phyloP scores from a whole-genome alignment of 2,888 invertebrate species.

The Actias luna region DNA sequence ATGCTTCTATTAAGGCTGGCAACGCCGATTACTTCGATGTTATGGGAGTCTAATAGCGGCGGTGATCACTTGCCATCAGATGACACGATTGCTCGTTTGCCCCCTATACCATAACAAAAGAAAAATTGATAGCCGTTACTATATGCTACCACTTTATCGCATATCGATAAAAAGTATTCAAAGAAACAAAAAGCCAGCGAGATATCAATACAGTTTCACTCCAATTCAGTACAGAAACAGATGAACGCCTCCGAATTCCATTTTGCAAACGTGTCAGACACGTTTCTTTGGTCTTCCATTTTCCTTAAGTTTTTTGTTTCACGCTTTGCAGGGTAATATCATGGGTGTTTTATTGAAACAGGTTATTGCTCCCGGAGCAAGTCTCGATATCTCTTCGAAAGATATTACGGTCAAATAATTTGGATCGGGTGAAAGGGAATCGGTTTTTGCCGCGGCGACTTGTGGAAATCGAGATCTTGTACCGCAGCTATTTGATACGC shows the following conservation, averaged over 20 bases:
- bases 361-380: slow-evolving; percentile 8
- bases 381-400: slow-evolving; percentile 4
- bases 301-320: slow-evolving; percentile 27
- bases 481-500: background rate
- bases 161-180: background rate
- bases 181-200: slow-evolving; percentile 28
- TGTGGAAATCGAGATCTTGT: background rate
- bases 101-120: too few relatives aligned
- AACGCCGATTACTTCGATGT: too few relatives aligned
- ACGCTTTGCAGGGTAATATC: slow-evolving; percentile 31
- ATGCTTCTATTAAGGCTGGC: too few relatives aligned
- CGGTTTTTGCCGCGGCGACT: slow-evolving; percentile 2
- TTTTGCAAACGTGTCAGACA: slow-evolving; percentile 37
- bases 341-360: slow-evolving; percentile 26
- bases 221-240: slow-evolving; percentile 35
- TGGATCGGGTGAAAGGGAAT: slow-evolving; percentile 9
- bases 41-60: too few relatives aligned
- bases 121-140: too few relatives aligned
- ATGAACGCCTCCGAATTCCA: slow-evolving; percentile 40
- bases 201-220: slow-evolving; percentile 31
- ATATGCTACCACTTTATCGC: too few relatives aligned
- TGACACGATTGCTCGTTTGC: too few relatives aligned
- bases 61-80: too few relatives aligned
- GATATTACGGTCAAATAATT: slow-evolving; percentile 11
- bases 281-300: slow-evolving; percentile 23